phyloP scores from a whole-genome alignment of 92 coral and sea anemone species.

The Epizoanthus fatuus region DNA sequence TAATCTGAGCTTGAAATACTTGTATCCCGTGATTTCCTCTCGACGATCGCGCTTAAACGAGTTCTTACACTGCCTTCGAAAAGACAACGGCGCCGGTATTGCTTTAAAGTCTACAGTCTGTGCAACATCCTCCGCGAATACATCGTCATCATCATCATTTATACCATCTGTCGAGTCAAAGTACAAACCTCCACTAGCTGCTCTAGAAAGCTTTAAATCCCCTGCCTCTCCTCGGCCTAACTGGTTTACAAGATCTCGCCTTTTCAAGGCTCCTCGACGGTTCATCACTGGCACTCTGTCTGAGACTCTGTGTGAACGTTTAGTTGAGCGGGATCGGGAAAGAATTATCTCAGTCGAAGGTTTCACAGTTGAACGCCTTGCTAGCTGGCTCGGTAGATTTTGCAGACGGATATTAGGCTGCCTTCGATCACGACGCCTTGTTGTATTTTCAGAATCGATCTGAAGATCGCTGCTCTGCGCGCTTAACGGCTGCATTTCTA shows the following conservation, averaged over 20 bases:
- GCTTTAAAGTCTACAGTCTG: slow-evolving; percentile 84
- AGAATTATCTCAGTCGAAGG: slow-evolving; percentile 26
- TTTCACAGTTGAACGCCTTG: slow-evolving; percentile 66
- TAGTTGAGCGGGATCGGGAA: background rate
- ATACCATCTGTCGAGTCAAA: slow-evolving; percentile 26
- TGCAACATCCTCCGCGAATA: slow-evolving; percentile 40
- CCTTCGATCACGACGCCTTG: background rate
- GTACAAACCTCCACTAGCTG: slow-evolving; percentile 26
- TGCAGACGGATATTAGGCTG: slow-evolving; percentile 27
- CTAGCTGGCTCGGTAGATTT: slow-evolving; percentile 82
- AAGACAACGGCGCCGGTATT: slow-evolving; percentile 86
- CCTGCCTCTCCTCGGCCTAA: background rate
- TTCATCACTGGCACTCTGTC: background rate
- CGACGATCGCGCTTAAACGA: slow-evolving; percentile 62
- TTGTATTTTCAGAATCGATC: background rate
- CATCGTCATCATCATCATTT: slow-evolving; percentile 45
- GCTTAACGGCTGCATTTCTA: slow-evolving; percentile 18
- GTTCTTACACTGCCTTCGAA: slow-evolving; percentile 66
- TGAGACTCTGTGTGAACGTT: background rate
- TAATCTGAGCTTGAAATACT: slow-evolving; percentile 51
- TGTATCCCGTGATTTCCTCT: slow-evolving; percentile 68
- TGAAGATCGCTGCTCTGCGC: background rate
- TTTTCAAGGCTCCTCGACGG: slow-evolving; percentile 29
- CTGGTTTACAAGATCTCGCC: slow-evolving; percentile 18
- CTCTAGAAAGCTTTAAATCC: slow-evolving; percentile 1